Base-by-base conservation (phyloP, 2,888 invertebrate species). In the Dugesia japonica region DNA sequence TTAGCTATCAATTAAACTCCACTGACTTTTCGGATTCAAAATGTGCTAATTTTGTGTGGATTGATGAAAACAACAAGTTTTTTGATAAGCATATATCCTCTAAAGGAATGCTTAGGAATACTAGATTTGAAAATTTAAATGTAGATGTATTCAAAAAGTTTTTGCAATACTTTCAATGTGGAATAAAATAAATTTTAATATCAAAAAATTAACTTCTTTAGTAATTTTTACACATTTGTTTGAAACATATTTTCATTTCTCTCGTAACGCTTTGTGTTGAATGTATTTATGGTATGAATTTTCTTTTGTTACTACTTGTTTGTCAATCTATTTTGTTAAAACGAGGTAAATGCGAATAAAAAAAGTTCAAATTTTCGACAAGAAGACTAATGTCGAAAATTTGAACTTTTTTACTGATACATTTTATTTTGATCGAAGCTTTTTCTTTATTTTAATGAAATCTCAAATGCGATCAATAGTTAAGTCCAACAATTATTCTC, bases 31-130 rank as follows among this genome's bases (percentile, higher is more conserved):
- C 74, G 15, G 74, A 74, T 38, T 28, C n/a, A 7, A 26, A 26
- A 4, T 15, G 4, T 4, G 15, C 26, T 1, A 74, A 74, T 26
- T 15, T 33, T 7, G 74, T 20, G 1, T 74, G 74, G 74, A 74
- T 71, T 26, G 38, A 38, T 74, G 74, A 31, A 26, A 23, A 38
- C 4, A 26, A 38, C 74, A 74, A 74, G 42, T 74, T 74, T 26
- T 74, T 72, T 31, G 42, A 42, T 33, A 74, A 74, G 71, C n/a
- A 23, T 1, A 23, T 74, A 4, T 4, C 74, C 13, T 13, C 72
- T 1, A 28, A 23, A 74, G 17, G n/a, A 17, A 20, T 74, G 26
- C 31, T 74, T 9, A 28, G 74, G 13, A 74, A 74, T 31, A 74
- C 72, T 17, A 17, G 31, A 20, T 74, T n/a, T 42, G 28, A 31